Base-by-base conservation (phyloP, 2,113 vertebrate genomes). In the Mus spicilegus region DNA sequence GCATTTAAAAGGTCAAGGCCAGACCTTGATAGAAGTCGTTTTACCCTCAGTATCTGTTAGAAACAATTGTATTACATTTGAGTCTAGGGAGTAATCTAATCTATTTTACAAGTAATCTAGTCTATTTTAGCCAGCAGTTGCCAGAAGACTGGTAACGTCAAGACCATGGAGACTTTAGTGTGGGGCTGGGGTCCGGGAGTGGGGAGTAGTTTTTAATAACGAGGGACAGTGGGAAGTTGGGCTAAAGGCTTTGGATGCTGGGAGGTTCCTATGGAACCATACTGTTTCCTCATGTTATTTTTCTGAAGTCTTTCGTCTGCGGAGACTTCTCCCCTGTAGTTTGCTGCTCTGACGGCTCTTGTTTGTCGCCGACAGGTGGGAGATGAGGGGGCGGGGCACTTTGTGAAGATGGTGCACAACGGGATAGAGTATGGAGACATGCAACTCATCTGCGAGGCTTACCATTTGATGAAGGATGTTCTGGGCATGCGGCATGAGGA, bases 371-470 rank as follows among this genome's bases (percentile, higher is more conserved):
- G 22, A 36, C 98, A 99, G 99, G 99, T 99, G 30, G 99, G 99
- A 39, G 99, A 99, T 0, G 99, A 99, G 96, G 99, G 99, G 0
- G 99, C 99, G 0, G 99, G 99, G 0, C 99, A 99, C 97, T 99
- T 99, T 80, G 99, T 99, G 95, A 99, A 99, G 99, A 99, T 99
- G 99, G 99, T 99, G 75, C 99, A 99, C 97, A 99, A 99, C 0
- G 99, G 99, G n/a, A 99, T 99, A 0, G 99, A 99, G 96, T 99
- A 99, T 0, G 99, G 99, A 0, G 99, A 99, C 98, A 99, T 99
- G 99, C 99, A 99, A 99, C 98, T 99, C 78, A 99, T 99, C 97
- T 99, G 99, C 39, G 99, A 99, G 98, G 99, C 99, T 9, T 99
- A 99, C 97, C 99, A 99, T 97, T 98, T 99, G 96, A 99, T 99